Percentiles rank a stretch among this genome's conserved stretches.
phyloP scores from a whole-genome alignment of 2,888 invertebrate genomes.

The Seira sanloemensis region DNA sequence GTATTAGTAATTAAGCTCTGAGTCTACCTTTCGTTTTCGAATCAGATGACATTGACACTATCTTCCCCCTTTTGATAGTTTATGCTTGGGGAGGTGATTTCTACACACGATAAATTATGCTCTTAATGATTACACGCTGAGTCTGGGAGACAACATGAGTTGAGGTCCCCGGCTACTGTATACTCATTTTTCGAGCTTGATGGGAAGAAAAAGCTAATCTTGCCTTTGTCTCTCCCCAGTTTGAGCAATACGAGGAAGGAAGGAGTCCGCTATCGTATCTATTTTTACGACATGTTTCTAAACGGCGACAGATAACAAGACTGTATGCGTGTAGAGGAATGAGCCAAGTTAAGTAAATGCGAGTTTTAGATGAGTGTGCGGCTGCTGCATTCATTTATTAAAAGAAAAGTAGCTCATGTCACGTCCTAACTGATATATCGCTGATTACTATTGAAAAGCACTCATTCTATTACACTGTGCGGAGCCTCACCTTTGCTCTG shows the following conservation, averaged over 20 bases:
- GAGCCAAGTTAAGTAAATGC: neutral
- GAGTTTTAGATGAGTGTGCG: neutral
- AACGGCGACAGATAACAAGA: no score
- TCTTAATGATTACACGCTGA: neutral
- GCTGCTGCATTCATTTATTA: no score
- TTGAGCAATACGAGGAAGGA: slow-evolving; percentile 60
- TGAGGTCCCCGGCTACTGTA: neutral
- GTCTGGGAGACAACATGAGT: neutral
- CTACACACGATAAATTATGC: neutral
- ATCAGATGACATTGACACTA: slow-evolving; percentile 8
- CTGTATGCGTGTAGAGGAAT: neutral
- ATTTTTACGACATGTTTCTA: slow-evolving; percentile 55
- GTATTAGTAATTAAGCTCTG: no score
- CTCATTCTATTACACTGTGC: neutral
- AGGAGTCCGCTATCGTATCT: slow-evolving; percentile 46
- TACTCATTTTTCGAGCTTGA: neutral
- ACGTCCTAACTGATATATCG: slow-evolving; percentile 7
- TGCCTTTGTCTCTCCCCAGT: slow-evolving; percentile 19
- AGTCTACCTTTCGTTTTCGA: no score
- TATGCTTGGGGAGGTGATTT: neutral
- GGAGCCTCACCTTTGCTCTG: neutral
- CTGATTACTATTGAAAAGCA: slow-evolving; percentile 23
- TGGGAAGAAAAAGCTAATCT: slow-evolving; percentile 20
- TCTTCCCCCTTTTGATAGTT: slow-evolving; percentile 1
- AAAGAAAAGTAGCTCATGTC: slow-evolving; percentile 55